Percentiles rank a stretch among this genome's conserved stretches.
phyloP scores from a whole-genome alignment of 2,113 vertebrate genomes.

The Oncorhynchus keta region DNA sequence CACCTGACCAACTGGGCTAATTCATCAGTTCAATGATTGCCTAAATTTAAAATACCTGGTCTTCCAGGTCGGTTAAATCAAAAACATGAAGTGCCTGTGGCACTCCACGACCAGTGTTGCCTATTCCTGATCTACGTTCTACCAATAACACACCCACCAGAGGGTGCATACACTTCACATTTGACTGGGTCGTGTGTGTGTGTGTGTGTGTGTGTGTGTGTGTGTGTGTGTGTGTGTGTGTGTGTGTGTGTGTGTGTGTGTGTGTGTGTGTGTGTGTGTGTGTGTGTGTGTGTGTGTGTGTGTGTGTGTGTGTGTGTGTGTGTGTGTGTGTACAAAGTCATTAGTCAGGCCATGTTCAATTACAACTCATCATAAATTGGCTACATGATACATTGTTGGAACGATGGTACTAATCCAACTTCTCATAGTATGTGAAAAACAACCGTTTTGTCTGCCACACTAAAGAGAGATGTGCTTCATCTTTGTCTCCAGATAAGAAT shows the following conservation, averaged over 20 bases:
- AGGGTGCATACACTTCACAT: background rate
- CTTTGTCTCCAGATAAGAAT: slow-evolving; percentile 46
- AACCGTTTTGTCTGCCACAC: background rate
- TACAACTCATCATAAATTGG: background rate
- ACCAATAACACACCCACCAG: background rate
- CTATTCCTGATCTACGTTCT: background rate
- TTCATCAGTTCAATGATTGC: too few species aligned
- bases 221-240: too few species aligned
- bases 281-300: too few species aligned
- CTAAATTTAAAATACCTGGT: too few species aligned
- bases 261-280: too few species aligned
- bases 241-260: too few species aligned
- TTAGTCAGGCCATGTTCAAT: background rate
- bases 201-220: too few species aligned
- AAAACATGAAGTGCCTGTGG: background rate
- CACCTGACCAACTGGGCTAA: too few species aligned
- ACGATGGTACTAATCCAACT: background rate
- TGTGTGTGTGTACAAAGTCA: background rate
- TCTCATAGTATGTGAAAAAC: background rate
- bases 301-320: too few species aligned
- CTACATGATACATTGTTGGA: background rate
- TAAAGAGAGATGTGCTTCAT: background rate
- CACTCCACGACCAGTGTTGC: too few species aligned
- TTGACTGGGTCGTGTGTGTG: background rate
- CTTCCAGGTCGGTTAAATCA: too few species aligned